Conservation (phyloP, 92 coral and sea anemone species). For the Umimayanthus chanpuru region DNA sequence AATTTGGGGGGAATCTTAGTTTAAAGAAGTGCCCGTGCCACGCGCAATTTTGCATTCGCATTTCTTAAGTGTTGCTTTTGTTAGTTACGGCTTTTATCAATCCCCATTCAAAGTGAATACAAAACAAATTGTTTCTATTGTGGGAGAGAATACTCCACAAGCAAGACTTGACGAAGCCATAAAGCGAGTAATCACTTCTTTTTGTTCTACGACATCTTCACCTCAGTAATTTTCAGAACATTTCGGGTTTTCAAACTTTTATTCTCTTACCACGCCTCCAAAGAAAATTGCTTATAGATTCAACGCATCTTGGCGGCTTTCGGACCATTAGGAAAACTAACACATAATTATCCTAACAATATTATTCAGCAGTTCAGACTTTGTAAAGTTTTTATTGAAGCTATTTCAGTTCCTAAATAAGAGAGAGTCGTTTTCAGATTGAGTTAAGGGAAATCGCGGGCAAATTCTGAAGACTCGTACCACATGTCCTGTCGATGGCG, state of each 20-base stretch:
- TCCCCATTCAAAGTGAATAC: conserved; percentile 28
- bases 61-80: conserved; percentile 35
- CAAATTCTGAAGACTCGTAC: background rate
- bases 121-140: conserved; percentile 41
- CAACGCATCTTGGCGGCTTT: background rate
- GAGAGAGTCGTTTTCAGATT: background rate
- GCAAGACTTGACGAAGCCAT: conserved; percentile 11
- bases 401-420: background rate
- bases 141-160: conserved; percentile 35
- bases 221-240: conserved; percentile 17
- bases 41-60: conserved; percentile 21
- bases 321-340: conserved; percentile 26
- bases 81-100: conserved; percentile 5
- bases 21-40: background rate
- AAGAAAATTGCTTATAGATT: background rate
- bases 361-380: conserved; percentile 13
- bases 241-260: background rate
- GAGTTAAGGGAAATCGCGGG: background rate
- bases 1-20: background rate
- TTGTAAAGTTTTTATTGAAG: conserved; percentile 15
- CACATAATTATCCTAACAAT: background rate
- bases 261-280: conserved; percentile 25
- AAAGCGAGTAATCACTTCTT: conserved; percentile 39
- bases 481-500: background rate
- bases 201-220: conserved; percentile 21